Evolutionary conservation across 2,888 invertebrate species (phyloP).

Genomic region (Ypsolopha scabrella): DNA sequence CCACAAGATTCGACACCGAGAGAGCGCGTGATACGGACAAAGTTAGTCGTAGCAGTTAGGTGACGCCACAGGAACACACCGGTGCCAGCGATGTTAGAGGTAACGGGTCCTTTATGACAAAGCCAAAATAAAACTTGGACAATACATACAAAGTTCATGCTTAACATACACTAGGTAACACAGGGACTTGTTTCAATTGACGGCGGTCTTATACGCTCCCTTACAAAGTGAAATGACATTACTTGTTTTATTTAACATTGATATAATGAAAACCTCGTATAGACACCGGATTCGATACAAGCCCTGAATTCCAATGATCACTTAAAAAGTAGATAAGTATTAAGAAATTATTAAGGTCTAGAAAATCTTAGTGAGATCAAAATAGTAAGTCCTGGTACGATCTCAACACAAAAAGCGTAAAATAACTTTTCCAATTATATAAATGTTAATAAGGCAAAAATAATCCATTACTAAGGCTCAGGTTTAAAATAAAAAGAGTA

Average conservation of each 20-base stretch:
- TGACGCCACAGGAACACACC: slow-evolving; percentile 27
- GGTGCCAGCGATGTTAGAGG: slow-evolving; percentile 48
- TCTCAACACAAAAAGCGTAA: slow-evolving; percentile 61
- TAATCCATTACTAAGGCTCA: slow-evolving; percentile 45
- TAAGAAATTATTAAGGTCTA: slow-evolving; percentile 13
- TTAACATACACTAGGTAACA: slow-evolving; percentile 36
- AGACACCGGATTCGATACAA: slow-evolving; percentile 29
- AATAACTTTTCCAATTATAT: slow-evolving; percentile 30
- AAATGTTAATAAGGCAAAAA: slow-evolving; percentile 54
- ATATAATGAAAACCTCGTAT: slow-evolving; percentile 2
- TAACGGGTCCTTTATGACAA: slow-evolving; percentile 29
- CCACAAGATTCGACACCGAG: no score
- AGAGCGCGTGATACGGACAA: slow-evolving; percentile 31
- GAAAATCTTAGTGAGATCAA: slow-evolving; percentile 31
- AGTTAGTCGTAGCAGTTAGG: slow-evolving; percentile 60
- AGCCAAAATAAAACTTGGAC: slow-evolving; percentile 37
- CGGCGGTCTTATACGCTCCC: slow-evolving; percentile 11
- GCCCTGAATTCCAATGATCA: slow-evolving; percentile 34
- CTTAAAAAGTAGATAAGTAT: slow-evolving; percentile 21
- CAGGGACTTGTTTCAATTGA: slow-evolving; percentile 30
- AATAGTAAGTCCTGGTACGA: slow-evolving; percentile 36
- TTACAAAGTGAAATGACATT: no score
- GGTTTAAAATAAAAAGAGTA: slow-evolving; percentile 60
- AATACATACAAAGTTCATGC: slow-evolving; percentile 47
- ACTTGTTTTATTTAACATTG: no score